phyloP scores from a whole-genome alignment of 2,797 vertebrate species.

The Syncerus caffer region DNA sequence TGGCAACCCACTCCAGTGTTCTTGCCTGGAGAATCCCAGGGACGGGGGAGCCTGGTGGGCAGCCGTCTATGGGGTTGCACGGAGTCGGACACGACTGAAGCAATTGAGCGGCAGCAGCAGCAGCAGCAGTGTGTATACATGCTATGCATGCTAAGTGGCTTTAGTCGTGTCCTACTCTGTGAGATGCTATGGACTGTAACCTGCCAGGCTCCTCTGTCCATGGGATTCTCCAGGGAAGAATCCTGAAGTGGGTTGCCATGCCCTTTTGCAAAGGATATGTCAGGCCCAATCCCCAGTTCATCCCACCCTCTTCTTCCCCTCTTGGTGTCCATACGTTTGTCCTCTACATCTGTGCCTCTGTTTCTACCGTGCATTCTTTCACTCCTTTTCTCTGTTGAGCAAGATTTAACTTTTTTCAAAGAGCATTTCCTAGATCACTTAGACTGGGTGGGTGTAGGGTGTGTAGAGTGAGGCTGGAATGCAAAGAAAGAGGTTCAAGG shows the following conservation, averaged over 20 bases:
- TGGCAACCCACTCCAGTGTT: no score
- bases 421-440: neutral
- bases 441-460: neutral
- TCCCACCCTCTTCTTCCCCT: neutral
- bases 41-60: no score
- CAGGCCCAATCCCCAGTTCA: neutral
- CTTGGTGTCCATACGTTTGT: neutral
- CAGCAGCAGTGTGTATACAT: neutral
- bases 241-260: neutral
- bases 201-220: neutral
- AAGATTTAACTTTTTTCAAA: neutral
- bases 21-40: no score
- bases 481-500: neutral
- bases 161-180: neutral
- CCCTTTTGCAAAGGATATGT: neutral
- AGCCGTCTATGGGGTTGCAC: fast-evolving
- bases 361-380: neutral
- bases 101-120: no score
- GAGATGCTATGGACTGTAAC: neutral
- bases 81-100: no score
- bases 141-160: neutral
- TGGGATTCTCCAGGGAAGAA: neutral
- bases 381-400: neutral
- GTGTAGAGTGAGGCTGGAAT: neutral
- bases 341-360: neutral